These are phyloP conservation scores for Carapus acus DNA, from an alignment of 2,797 vertebrate species.

Conservation along the genomic window DNA sequence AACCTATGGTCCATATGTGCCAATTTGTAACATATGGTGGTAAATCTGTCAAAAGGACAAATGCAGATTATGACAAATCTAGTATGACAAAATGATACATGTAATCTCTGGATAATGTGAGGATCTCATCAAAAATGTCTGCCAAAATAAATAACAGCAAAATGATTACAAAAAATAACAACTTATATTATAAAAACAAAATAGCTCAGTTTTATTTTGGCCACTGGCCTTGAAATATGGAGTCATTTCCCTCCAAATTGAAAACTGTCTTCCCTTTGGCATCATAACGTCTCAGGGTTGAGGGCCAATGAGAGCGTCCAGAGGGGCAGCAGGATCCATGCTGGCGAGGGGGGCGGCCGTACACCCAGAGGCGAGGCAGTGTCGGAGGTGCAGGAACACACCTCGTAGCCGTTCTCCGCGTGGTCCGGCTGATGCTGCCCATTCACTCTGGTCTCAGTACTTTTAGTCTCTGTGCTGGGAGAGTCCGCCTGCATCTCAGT, in stretches of 20 bases:
- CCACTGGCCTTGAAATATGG: conserved; percentile 15
- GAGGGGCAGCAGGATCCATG: conserved; percentile 60
- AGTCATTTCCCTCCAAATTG: conserved; percentile 13
- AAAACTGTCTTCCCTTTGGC: conserved; percentile 38
- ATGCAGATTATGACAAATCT: conserved; percentile 15
- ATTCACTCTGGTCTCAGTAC: conserved; percentile 64
- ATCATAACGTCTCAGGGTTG: conserved; percentile 50
- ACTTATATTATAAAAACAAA: conserved; percentile 49
- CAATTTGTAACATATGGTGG: conserved; percentile 21
- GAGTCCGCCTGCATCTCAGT: conserved; percentile 77
- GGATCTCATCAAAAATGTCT: conserved; percentile 48
- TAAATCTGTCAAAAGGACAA: conserved; percentile 12
- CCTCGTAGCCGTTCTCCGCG: conserved; percentile 82
- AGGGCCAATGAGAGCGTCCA: conserved; percentile 56
- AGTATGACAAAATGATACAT: conserved; percentile 26
- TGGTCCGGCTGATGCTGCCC: conserved; percentile 76
- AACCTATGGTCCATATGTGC: conserved; percentile 23
- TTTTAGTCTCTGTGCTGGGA: conserved; percentile 63
- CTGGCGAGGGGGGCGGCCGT: conserved; percentile 33
- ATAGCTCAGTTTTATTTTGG: conserved; percentile 28
- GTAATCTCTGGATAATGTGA: conserved; percentile 40
- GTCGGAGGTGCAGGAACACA: conserved; percentile 89
- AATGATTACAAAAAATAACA: conserved; percentile 43
- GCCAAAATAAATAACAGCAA: conserved; percentile 61
- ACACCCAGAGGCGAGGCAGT: conserved; percentile 44